Evolutionary conservation across 2,888 invertebrate genomes (phyloP).

Genomic region (Acanthosepion esculentum): DNA sequence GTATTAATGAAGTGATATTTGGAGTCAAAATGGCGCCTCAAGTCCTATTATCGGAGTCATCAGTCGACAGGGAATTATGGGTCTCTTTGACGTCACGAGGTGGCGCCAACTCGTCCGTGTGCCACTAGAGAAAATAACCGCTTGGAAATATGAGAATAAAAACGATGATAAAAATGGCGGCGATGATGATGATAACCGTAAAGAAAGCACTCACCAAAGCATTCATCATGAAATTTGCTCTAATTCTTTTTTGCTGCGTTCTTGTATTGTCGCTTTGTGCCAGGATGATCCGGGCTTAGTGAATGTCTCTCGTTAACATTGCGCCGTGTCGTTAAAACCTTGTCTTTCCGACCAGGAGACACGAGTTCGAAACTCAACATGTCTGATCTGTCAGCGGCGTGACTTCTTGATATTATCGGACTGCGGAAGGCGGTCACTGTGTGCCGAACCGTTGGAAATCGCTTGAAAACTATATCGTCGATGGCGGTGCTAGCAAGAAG

Average conservation of each 20-base stretch:
- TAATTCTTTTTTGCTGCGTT: neutral
- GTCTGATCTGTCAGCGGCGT: too few relatives aligned
- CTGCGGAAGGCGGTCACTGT: too few relatives aligned
- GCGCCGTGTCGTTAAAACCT: too few relatives aligned
- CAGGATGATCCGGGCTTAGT: too few relatives aligned
- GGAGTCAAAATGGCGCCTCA: neutral
- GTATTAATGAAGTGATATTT: neutral
- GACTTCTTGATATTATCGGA: too few relatives aligned
- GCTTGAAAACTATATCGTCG: too few relatives aligned
- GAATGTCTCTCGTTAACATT: too few relatives aligned
- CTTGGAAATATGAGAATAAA: neutral
- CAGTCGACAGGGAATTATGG: neutral
- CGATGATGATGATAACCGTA: neutral
- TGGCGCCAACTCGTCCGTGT: neutral
- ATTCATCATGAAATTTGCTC: neutral
- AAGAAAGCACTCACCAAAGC: neutral
- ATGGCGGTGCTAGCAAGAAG: too few relatives aligned
- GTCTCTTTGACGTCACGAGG: neutral
- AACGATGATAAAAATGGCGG: neutral
- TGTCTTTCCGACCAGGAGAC: too few relatives aligned
- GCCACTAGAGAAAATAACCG: neutral
- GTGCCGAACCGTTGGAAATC: too few relatives aligned
- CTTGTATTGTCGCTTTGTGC: neutral
- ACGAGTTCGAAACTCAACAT: too few relatives aligned
- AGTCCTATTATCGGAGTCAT: neutral